phyloP scores from a whole-genome alignment of 23 tunicate genomes.

The Halocynthia aurantium region DNA sequence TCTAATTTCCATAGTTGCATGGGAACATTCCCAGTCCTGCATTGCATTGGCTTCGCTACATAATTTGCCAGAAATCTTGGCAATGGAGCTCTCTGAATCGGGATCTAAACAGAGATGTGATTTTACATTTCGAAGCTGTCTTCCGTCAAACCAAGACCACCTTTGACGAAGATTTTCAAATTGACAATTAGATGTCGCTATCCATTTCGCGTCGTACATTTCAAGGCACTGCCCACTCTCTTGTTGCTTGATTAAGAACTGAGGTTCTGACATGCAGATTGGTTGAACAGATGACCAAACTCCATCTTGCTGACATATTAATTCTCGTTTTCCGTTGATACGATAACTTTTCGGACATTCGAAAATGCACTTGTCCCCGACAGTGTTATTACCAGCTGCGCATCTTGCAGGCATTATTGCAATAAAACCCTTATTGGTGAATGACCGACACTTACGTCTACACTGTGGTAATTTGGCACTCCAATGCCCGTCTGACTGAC shows the following conservation, averaged over 20 bases:
- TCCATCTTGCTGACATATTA: slow-evolving; percentile 6
- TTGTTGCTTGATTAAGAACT: slow-evolving; percentile 7
- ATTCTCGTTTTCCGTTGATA: background rate
- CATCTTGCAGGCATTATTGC: slow-evolving; percentile 23
- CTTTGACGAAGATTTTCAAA: too few species aligned
- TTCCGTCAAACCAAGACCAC: too few species aligned
- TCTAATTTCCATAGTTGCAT: too few species aligned
- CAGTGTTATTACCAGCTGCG: slow-evolving; percentile 7
- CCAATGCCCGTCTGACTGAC: slow-evolving; percentile 31
- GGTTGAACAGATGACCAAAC: slow-evolving; percentile 1
- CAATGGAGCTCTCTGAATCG: too few species aligned
- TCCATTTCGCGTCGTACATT: too few species aligned
- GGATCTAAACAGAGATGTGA: too few species aligned
- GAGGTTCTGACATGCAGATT: background rate
- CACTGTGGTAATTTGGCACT: background rate
- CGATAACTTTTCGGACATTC: slow-evolving; percentile 8
- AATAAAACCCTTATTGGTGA: background rate
- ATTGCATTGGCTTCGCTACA: background rate
- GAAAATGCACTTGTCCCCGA: slow-evolving; percentile 22
- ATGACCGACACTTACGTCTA: slow-evolving; percentile 4
- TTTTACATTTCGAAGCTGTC: too few species aligned
- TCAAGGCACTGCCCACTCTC: too few species aligned
- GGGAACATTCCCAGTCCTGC: slow-evolving; percentile 25
- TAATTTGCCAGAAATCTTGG: too few species aligned
- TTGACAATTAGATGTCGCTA: too few species aligned